Evolutionary conservation across 2,888 invertebrate species (phyloP), one percentile per base, ranked within the genome.

Genomic region (Anaspis maculata): DNA sequence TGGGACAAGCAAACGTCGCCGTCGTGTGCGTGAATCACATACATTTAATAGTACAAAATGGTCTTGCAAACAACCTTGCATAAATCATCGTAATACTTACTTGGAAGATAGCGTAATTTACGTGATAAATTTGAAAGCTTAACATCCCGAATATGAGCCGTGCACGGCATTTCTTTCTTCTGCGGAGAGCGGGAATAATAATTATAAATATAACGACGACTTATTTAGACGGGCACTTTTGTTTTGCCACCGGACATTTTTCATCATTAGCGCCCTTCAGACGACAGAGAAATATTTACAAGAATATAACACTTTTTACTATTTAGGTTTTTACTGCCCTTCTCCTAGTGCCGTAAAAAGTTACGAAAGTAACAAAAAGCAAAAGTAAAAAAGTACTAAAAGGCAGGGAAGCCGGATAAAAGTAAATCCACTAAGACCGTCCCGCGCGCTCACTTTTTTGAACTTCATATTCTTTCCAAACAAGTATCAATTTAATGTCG

Each of bases 41-140:
- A 49, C 47, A 53, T 51, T 50, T 51, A 48, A 48, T 48, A 51
- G 45, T 51, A 51, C 49, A 53, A n/a, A 51, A 53, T 51, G 50
- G 45, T 44, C 49, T 49, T 50, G 48, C 52, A 50, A 53, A 53
- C 51, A 53, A 51, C 46, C 40, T 41, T 38, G 33, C 37, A 51
- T 50, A 53, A 51, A 53, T 53, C 51, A 51, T 44, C 39, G 46
- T 50, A 52, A 52, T 51, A 48, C 51, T 44, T 48, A 51, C 48
- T 48, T 48, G 47, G 46, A 50, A 50, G 49, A 47, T 46, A 39
- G 40, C 36, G 48, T 45, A 47, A 48, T 49, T 48, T 47, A 47
- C 39, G 49, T 51, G 52, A 51, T 51, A 49, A 51, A 49, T 52
- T 42, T 34, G 15, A 13, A 34, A 37, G 42, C 40, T 42, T 42